Evolutionary conservation across 2,797 vertebrate species (phyloP), one percentile per base, ranked within the genome.

Genomic region (Avahi laniger): DNA sequence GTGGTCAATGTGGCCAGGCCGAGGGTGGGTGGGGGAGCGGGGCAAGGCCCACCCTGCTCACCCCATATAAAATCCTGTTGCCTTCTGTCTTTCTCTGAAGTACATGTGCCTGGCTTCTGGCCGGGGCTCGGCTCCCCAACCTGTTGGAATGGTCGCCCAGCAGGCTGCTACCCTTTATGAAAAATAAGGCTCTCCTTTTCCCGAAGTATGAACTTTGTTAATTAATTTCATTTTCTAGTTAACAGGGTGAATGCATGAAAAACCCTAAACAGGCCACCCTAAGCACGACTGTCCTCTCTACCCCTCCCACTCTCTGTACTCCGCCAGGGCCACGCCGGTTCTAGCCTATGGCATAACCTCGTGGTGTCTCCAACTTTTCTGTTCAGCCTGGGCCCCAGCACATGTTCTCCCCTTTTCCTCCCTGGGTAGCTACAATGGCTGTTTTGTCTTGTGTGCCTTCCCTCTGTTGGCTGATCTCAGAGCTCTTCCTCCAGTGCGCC

Each of bases 401-500:
- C 20, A 30, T 7, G 28, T 15, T 11, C 26, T 41, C 24, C 33
- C 63, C 14, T 59, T n/a, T 48, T 15, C 20, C 33, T 67, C 7
- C 0, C 15, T 10, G 35, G 48, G 12, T 43, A 17, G 18, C 76
- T 43, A 2, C 10, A 65, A 33, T 1, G 1, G 12, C 48, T 48
- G 5, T 11, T 80, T 30, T 13, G 15, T 24, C 43, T 26, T 17
- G 75, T 70, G 28, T 20, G 43, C 28, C 73, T 84, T 33, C 46
- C 46, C 38, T 75, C 48, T 13, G 0, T 8, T 22, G 11, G 35
- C 35, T 24, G 1, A 12, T 7, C 72, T 59, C 9, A 24, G 22
- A 15, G 59, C 5, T 7, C 22, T 0, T n/a, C 5, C 52, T 4
- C 10, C 2, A 33, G 4, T 0, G 0, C 0, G 0, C 18, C 13